Conservation (phyloP, 1,140 invertebrate genomes). For the Brachionus rubens region DNA sequence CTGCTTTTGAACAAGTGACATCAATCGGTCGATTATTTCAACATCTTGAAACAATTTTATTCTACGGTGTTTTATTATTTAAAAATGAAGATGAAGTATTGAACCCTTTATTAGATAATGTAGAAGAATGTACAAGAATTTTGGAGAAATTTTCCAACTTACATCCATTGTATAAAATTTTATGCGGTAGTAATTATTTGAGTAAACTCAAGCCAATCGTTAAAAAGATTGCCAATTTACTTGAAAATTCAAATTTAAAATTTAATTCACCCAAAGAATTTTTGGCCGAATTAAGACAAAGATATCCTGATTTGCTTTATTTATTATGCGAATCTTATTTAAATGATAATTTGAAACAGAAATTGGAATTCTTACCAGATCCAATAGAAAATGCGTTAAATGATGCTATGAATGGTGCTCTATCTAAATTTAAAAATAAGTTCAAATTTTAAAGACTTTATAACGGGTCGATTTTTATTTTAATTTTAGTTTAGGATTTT, state of each 20-base stretch:
- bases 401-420: conserved; percentile 26
- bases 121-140: conserved; percentile 39
- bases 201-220: conserved; percentile 35
- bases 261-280: conserved; percentile 43
- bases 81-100: conserved; percentile 47
- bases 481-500: neutral
- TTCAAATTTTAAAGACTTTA: neutral
- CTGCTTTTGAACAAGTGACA: conserved; percentile 38
- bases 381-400: conserved; percentile 19
- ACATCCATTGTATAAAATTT: conserved; percentile 43
- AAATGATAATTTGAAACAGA: neutral
- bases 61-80: conserved; percentile 26
- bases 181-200: conserved; percentile 45
- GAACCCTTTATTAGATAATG: conserved; percentile 21
- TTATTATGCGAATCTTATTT: conserved; percentile 35
- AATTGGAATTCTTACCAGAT: conserved; percentile 26
- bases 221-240: conserved; percentile 15
- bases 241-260: conserved; percentile 31
- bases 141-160: conserved; percentile 27
- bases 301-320: conserved; percentile 38
- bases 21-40: conserved; percentile 35
- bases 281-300: conserved; percentile 35
- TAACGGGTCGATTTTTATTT: neutral
- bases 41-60: conserved; percentile 23
- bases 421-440: conserved; percentile 39